A percentile compares a stretch with the other conserved stretches of the same genome.
phyloP scores from a whole-genome alignment of 2,888 invertebrate species.

The Blomia tropicalis region DNA sequence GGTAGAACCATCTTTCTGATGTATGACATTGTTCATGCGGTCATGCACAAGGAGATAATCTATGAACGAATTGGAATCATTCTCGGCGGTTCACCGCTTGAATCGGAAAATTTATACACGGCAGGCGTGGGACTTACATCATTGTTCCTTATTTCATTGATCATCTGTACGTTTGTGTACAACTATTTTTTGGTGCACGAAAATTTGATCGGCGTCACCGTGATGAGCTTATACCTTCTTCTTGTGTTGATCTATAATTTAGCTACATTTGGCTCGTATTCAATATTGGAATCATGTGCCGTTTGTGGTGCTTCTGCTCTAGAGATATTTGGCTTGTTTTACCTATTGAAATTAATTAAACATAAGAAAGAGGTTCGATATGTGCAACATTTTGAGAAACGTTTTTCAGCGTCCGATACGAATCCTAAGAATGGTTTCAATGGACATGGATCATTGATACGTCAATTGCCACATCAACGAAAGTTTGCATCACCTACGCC shows the following conservation, averaged over 20 bases:
- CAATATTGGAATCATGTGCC: not conserved
- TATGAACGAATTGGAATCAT: not conserved
- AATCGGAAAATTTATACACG: constrained; percentile 8
- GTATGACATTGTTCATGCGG: not conserved
- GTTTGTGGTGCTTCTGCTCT: not conserved
- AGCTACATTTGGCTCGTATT: not conserved
- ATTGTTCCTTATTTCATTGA: constrained; percentile 4
- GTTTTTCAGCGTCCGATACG: not conserved
- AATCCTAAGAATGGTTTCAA: not conserved
- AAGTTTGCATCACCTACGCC: not conserved
- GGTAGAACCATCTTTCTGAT: not conserved
- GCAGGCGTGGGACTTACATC: not conserved
- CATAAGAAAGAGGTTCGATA: constrained; percentile 3
- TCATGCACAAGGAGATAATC: not conserved
- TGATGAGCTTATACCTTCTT: constrained; percentile 5
- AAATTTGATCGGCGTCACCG: not conserved
- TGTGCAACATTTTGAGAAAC: constrained; percentile 15
- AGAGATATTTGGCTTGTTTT: not conserved
- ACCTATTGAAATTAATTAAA: not conserved
- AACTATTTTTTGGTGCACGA: constrained; percentile 21
- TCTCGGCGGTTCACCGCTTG: not conserved
- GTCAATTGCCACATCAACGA: constrained; percentile 4
- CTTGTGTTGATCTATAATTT: not conserved
- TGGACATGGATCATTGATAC: too few relatives aligned
- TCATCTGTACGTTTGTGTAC: constrained; percentile 17